Percentiles rank a stretch among this genome's conserved stretches.
phyloP scores from a whole-genome alignment of 1,140 invertebrate species.

The Drosophila kohkoa region DNA sequence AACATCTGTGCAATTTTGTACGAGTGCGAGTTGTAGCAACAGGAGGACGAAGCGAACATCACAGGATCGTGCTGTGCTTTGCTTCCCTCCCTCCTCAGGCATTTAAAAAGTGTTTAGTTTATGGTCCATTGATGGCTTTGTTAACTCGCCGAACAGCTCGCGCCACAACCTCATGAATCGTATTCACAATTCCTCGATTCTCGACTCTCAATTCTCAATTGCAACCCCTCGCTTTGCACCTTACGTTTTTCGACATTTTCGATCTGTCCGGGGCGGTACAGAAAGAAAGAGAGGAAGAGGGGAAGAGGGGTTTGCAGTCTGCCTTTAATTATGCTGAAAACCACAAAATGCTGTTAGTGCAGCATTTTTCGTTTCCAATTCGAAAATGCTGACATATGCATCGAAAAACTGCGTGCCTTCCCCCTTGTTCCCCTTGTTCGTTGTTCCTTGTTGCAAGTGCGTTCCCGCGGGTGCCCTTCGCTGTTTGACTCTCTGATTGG shows the following conservation, averaged over 20 bases:
- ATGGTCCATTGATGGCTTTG: conserved; percentile 84
- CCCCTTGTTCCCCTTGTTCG: not conserved
- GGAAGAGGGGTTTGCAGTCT: conserved; percentile 50
- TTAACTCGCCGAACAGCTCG: conserved; percentile 72
- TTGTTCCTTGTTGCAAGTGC: conserved; percentile 1
- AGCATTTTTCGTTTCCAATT: conserved; percentile 80
- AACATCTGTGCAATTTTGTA: conserved; percentile 75
- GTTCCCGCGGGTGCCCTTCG: conserved; percentile 73
- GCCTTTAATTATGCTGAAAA: conserved; percentile 82
- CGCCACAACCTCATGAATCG: conserved; percentile 51
- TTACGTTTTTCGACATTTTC: conserved; percentile 84
- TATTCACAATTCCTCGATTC: conserved; percentile 13
- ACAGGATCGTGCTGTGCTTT: conserved; percentile 26
- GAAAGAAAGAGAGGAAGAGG: conserved; percentile 15
- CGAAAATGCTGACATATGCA: conserved; percentile 83
- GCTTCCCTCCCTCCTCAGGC: conserved; percentile 48
- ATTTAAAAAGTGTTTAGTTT: conserved; percentile 85
- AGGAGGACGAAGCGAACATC: conserved; percentile 10
- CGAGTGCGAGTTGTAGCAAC: conserved; percentile 31
- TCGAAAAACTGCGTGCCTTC: conserved; percentile 47
- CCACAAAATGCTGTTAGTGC: conserved; percentile 83
- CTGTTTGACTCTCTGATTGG: conserved; percentile 82
- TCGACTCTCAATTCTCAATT: conserved; percentile 29
- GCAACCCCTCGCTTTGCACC: conserved; percentile 67
- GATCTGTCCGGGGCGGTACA: conserved; percentile 78